These are phyloP conservation scores for Cotesia congregata DNA, from an alignment of 2,888 invertebrate species.

Conservation along the genomic window DNA sequence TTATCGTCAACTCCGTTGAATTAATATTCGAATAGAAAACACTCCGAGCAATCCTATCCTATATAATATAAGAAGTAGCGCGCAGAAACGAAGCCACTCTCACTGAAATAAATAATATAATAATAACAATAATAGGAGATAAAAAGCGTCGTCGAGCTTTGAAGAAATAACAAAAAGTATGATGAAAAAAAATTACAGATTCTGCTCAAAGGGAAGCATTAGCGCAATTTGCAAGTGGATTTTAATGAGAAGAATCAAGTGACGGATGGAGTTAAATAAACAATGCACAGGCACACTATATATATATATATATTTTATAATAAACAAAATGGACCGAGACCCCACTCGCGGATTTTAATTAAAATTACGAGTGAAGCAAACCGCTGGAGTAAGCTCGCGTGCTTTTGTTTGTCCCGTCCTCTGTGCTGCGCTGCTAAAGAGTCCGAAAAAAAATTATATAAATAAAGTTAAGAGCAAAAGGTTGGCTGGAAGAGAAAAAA, in stretches of 20 bases:
- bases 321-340: conserved; percentile 40
- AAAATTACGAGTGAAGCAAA: conserved; percentile 35
- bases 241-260: conserved; percentile 28
- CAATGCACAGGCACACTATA: neutral
- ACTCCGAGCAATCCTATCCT: neutral
- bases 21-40: conserved; percentile 6
- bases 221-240: conserved; percentile 31
- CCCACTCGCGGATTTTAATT: conserved; percentile 38
- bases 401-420: conserved; percentile 36
- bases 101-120: neutral
- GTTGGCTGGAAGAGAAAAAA: conserved; percentile 14
- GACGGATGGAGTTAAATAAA: conserved; percentile 25
- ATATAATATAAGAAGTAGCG: neutral
- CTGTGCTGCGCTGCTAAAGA: conserved; percentile 19
- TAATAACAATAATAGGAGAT: neutral
- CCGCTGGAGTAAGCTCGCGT: conserved; percentile 24
- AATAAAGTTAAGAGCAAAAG: neutral
- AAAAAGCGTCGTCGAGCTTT: neutral
- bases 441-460: neutral
- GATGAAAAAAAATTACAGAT: conserved; percentile 5
- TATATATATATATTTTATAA: conserved; percentile 11
- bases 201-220: conserved; percentile 11
- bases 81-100: neutral
- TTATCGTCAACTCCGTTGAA: conserved; percentile 7
- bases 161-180: conserved; percentile 25